Conservation (phyloP, 2,113 vertebrate genomes). For the Marcusenius ussheri region DNA sequence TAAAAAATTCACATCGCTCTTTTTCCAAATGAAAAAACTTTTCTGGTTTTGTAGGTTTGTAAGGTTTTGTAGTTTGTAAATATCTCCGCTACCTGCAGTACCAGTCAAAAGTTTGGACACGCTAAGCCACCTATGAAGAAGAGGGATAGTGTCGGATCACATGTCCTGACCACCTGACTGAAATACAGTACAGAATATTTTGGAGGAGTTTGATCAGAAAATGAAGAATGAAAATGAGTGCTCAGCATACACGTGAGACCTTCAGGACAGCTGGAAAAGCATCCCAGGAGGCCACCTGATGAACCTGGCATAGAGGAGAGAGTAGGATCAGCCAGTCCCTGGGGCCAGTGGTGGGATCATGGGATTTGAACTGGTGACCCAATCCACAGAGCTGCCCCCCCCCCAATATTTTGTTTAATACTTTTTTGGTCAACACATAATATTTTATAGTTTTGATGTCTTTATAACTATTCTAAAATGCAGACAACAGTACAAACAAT, state of each 20-base stretch:
- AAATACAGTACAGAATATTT: background rate
- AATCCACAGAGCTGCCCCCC: background rate
- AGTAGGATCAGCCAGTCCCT: background rate
- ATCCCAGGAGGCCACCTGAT: background rate
- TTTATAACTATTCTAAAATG: background rate
- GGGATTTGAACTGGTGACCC: background rate
- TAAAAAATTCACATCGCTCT: background rate
- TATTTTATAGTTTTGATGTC: background rate
- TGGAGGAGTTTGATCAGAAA: background rate
- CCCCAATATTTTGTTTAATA: background rate
- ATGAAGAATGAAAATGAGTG: background rate
- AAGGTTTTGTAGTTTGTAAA: background rate
- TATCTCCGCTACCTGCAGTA: background rate
- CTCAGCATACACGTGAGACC: background rate
- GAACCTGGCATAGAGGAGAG: background rate
- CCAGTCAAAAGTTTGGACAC: background rate
- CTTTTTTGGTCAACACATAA: background rate
- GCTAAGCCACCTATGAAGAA: background rate
- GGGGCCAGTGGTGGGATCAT: background rate
- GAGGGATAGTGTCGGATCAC: background rate
- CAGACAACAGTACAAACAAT: background rate
- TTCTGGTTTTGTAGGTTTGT: background rate
- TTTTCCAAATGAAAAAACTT: background rate
- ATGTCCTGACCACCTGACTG: background rate
- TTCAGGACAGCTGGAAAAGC: background rate